Percentiles rank a stretch among this genome's conserved stretches.
These are phyloP conservation scores for Scomber japonicus DNA, from an alignment of 2,113 vertebrate genomes.

Conservation along the genomic window DNA sequence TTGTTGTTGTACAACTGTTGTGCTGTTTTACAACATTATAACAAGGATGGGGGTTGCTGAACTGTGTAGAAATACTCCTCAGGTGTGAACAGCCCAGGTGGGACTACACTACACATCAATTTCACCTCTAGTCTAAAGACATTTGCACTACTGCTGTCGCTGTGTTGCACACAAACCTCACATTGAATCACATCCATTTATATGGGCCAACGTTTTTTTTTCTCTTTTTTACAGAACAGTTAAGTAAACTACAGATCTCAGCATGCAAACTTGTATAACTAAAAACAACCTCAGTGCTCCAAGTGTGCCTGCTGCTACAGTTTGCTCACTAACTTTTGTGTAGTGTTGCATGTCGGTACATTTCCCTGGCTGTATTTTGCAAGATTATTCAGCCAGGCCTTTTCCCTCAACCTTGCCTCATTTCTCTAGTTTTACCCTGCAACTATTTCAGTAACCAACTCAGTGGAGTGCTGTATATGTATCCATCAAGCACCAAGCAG, in stretches of 20 bases:
- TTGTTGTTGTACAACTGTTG: too few relatives aligned
- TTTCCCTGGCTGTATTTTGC: constrained; percentile 7
- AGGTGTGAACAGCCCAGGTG: constrained; percentile 25
- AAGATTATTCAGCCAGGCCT: constrained; percentile 10
- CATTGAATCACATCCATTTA: constrained; percentile 46
- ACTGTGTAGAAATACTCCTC: neutral
- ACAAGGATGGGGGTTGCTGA: neutral
- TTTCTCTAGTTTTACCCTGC: constrained; percentile 24
- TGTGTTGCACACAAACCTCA: constrained; percentile 6
- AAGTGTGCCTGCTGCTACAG: neutral
- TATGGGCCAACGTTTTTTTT: constrained; percentile 33
- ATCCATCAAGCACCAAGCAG: constrained; percentile 48
- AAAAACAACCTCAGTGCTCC: neutral
- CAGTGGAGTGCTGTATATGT: constrained; percentile 24
- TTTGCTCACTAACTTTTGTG: neutral
- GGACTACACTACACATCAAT: neutral
- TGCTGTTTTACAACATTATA: neutral
- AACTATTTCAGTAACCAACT: constrained; percentile 33
- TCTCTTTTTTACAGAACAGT: neutral
- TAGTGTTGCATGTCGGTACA: constrained; percentile 14
- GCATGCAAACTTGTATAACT: constrained; percentile 22
- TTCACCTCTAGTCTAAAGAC: constrained; percentile 27
- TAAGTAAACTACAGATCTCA: constrained; percentile 36
- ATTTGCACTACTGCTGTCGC: constrained; percentile 13
- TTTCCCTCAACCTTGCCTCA: constrained; percentile 9